Percentiles rank a stretch among this genome's conserved stretches.
Evolutionary conservation across 2,888 invertebrate species (phyloP).

Genomic region (Sinopyrophorus schimmeli): DNA sequence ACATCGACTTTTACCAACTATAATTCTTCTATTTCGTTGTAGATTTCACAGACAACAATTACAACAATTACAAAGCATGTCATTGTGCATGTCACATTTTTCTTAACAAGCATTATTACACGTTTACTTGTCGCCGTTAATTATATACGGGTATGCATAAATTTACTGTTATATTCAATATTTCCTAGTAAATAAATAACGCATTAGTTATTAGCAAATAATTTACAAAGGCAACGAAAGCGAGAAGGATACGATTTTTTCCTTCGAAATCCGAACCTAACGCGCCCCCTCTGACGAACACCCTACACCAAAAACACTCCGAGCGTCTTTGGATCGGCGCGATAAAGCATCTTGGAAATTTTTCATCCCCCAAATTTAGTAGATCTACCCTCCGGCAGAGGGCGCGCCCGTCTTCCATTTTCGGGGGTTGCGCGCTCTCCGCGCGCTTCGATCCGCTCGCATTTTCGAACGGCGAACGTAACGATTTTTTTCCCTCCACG

Average conservation of each 20-base stretch:
- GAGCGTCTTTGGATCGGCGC: no score
- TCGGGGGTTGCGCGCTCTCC: slow-evolving; percentile 2
- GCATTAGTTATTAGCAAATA: no score
- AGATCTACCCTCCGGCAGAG: slow-evolving; percentile 44
- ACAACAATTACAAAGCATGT: slow-evolving; percentile 1
- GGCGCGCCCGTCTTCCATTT: slow-evolving; percentile 24
- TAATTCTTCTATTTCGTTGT: background rate
- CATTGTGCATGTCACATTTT: slow-evolving; percentile 8
- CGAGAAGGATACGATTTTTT: no score
- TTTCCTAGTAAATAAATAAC: slow-evolving; percentile 9
- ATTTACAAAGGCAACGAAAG: no score
- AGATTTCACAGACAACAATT: background rate
- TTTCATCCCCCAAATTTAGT: slow-evolving; percentile 45
- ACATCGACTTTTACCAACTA: no score
- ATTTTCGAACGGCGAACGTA: slow-evolving; percentile 7
- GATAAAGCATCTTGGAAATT: slow-evolving; percentile 19
- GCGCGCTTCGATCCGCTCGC: no score
- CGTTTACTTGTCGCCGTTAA: background rate
- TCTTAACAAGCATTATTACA: slow-evolving; percentile 7
- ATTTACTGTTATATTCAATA: slow-evolving; percentile 4
- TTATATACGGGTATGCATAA: background rate
- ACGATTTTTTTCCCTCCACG: background rate
- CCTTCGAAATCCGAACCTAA: no score
- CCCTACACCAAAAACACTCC: background rate
- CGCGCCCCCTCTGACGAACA: slow-evolving; percentile 12